phyloP scores from a whole-genome alignment of 2,888 invertebrate genomes.

The Hemithea aestivaria region DNA sequence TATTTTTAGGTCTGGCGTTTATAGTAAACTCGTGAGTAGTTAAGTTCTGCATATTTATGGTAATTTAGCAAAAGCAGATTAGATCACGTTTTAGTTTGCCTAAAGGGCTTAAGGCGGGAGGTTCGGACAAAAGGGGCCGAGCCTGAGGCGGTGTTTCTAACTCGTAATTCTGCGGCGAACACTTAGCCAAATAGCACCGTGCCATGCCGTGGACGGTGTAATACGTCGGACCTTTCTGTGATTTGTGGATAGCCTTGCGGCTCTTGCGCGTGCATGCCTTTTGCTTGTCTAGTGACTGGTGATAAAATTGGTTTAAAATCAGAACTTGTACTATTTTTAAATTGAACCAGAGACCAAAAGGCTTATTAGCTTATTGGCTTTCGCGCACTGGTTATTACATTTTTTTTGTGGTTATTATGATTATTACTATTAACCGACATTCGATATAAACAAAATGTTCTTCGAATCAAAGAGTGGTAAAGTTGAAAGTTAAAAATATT shows the following conservation, averaged over 20 bases:
- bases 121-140: slow-evolving; percentile 42
- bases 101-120: slow-evolving; percentile 42
- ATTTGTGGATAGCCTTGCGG: slow-evolving; percentile 20
- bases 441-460: no score
- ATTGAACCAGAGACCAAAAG: no score
- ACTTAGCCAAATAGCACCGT: slow-evolving; percentile 59
- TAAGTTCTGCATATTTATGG: slow-evolving; percentile 19
- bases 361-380: no score
- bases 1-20: not conserved
- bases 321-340: no score
- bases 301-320: no score
- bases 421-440: no score
- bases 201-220: slow-evolving; percentile 25
- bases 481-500: no score
- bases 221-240: slow-evolving; percentile 37
- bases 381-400: not conserved
- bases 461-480: no score
- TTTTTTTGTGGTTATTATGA: no score
- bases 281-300: no score
- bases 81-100: slow-evolving; percentile 47
- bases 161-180: slow-evolving; percentile 48
- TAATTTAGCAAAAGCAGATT: slow-evolving; percentile 41
- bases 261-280: not conserved
- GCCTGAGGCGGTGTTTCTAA: slow-evolving; percentile 34
- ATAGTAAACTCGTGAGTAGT: slow-evolving; percentile 2